Percentiles rank a stretch among this genome's conserved stretches.
Conservation (phyloP, 2,797 vertebrate genomes). For the Eremophila alpestris region DNA sequence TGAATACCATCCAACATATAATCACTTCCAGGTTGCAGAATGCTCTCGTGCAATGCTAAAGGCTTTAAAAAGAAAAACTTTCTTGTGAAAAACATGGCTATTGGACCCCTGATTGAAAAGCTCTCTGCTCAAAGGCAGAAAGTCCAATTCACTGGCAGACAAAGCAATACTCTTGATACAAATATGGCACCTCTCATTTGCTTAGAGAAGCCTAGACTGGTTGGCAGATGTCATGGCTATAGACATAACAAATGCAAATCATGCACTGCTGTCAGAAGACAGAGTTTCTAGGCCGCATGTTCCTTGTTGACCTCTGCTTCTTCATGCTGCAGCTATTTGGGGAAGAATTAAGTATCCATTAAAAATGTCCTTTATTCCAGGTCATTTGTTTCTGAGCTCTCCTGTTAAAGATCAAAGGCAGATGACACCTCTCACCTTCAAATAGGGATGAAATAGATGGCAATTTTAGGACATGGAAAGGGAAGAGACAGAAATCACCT, state of each 20-base stretch:
- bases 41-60: not conserved
- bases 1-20: not conserved
- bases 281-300: fast-evolving
- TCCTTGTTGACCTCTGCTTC: not conserved
- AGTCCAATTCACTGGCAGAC: not conserved
- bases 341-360: not conserved
- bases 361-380: not conserved
- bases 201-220: not conserved
- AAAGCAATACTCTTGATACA: not conserved
- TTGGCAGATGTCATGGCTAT: not conserved
- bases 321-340: not conserved
- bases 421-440: not conserved
- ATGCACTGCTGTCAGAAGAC: not conserved
- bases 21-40: not conserved
- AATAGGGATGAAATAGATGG: not conserved
- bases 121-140: not conserved
- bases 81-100: not conserved
- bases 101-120: not conserved
- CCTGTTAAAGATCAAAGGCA: not conserved
- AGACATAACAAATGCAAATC: not conserved
- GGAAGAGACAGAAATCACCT: not conserved
- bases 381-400: not conserved
- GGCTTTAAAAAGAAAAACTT: not conserved
- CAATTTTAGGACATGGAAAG: not conserved
- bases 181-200: not conserved